Conservation (phyloP, 1,140 invertebrate genomes). For the Brachionus manjavacas region DNA sequence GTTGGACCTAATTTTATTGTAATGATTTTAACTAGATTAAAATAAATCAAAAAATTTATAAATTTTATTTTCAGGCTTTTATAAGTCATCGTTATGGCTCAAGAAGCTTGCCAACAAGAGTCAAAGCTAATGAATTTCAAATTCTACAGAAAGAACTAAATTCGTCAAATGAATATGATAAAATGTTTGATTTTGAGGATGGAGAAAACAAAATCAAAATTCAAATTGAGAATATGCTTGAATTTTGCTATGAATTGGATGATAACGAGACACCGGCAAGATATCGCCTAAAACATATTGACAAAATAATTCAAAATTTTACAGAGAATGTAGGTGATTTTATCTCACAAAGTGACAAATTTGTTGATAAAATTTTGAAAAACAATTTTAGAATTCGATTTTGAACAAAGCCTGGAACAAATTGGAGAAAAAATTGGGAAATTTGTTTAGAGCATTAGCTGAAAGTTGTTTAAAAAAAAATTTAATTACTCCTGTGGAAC, state of each 20-base stretch:
- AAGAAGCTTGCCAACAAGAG: slow-evolving; percentile 60
- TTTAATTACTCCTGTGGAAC: background rate
- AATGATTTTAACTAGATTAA: background rate
- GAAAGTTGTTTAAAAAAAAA: slow-evolving; percentile 28
- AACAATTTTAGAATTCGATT: no score
- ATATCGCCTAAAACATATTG: slow-evolving; percentile 7
- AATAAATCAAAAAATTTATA: background rate
- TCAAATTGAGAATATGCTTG: slow-evolving; percentile 20
- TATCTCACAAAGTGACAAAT: no score
- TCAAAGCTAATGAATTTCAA: background rate
- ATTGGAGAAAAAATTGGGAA: background rate
- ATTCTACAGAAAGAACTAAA: background rate
- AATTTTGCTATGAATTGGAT: slow-evolving; percentile 3
- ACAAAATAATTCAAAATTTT: background rate
- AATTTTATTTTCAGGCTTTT: background rate
- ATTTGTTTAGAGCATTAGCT: background rate
- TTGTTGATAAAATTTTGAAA: no score
- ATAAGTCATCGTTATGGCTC: slow-evolving; percentile 56
- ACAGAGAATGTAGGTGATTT: background rate
- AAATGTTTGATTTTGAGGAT: background rate
- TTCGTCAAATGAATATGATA: background rate
- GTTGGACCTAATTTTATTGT: slow-evolving; percentile 43
- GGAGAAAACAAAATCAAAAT: background rate
- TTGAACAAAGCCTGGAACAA: background rate
- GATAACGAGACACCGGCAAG: slow-evolving; percentile 28